phyloP scores from a whole-genome alignment of 2,888 invertebrate genomes.

The Leuctra nigra region DNA sequence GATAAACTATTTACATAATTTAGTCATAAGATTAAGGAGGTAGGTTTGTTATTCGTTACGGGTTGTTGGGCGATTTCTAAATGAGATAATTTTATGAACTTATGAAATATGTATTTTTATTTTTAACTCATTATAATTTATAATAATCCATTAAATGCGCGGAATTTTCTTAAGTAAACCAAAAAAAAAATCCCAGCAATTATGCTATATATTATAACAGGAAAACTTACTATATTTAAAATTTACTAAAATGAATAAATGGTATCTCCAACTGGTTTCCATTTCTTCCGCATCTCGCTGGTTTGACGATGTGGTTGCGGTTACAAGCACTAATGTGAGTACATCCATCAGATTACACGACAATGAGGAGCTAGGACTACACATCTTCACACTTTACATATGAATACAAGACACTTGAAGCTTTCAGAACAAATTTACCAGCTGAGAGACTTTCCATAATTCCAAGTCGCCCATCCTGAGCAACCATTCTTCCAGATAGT shows the following conservation, averaged over 20 bases:
- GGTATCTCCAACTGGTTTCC: not conserved
- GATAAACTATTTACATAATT: slow-evolving; percentile 15
- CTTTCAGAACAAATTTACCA: too few relatives aligned
- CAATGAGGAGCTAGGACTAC: too few relatives aligned
- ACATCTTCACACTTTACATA: too few relatives aligned
- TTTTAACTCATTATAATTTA: slow-evolving; percentile 13
- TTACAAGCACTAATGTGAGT: too few relatives aligned
- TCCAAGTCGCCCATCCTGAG: too few relatives aligned
- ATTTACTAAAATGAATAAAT: not conserved
- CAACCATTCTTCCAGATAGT: too few relatives aligned
- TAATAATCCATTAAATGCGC: slow-evolving; percentile 11
- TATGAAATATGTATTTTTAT: slow-evolving; percentile 17
- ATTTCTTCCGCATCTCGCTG: not conserved
- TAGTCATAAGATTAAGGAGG: slow-evolving; percentile 11
- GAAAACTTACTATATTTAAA: too few relatives aligned
- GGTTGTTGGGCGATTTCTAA: slow-evolving; percentile 10
- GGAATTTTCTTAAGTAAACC: slow-evolving; percentile 12
- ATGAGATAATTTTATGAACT: slow-evolving; percentile 11
- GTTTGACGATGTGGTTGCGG: not conserved
- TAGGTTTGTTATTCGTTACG: slow-evolving; percentile 15
- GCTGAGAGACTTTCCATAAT: too few relatives aligned
- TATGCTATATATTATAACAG: too few relatives aligned
- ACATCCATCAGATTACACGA: too few relatives aligned
- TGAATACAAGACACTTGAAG: too few relatives aligned
- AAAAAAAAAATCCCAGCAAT: slow-evolving; percentile 7